These are phyloP conservation scores for Malurus melanocephalus DNA, from an alignment of 2,113 vertebrate genomes.

Conservation along the genomic window DNA sequence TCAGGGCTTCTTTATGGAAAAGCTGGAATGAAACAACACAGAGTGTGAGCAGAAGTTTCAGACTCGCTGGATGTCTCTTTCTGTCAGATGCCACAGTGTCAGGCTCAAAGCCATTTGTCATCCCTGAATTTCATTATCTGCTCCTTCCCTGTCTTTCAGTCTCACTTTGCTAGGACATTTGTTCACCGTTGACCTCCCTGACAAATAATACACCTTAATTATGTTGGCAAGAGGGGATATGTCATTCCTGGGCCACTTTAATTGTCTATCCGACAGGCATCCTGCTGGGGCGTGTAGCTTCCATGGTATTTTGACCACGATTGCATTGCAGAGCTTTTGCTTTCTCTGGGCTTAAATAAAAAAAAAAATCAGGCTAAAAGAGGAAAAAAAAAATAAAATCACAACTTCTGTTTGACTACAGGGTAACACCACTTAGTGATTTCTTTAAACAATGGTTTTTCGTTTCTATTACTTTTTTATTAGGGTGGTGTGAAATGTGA, in stretches of 20 bases:
- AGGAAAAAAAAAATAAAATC: background rate
- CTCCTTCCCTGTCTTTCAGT: constrained; percentile 86
- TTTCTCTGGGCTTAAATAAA: constrained; percentile 41
- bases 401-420: constrained; percentile 31
- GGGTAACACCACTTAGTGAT: background rate
- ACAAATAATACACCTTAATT: constrained; percentile 99
- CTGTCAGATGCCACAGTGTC: constrained; percentile 94
- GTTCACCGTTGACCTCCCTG: constrained; percentile 96
- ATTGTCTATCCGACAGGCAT: constrained; percentile 83
- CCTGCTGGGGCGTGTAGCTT: constrained; percentile 69
- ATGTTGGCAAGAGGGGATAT: constrained; percentile 94
- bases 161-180: constrained; percentile 90
- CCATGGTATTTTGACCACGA: constrained; percentile 64
- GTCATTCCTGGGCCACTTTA: constrained; percentile 86
- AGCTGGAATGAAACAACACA: constrained; percentile 17
- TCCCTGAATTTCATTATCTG: constrained; percentile 97
- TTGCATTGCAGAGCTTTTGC: constrained; percentile 2
- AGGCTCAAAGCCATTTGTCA: constrained; percentile 96
- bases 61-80: constrained; percentile 83
- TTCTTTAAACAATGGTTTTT: background rate
- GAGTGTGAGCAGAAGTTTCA: constrained; percentile 73
- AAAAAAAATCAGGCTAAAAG: background rate
- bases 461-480: background rate
- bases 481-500: background rate
- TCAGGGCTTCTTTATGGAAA: constrained; percentile 34